A percentile compares a stretch with the other conserved stretches of the same genome.
These are phyloP conservation scores for Sminthopsis crassicaudata DNA, from an alignment of 2,113 vertebrate genomes.

Conservation along the genomic window DNA sequence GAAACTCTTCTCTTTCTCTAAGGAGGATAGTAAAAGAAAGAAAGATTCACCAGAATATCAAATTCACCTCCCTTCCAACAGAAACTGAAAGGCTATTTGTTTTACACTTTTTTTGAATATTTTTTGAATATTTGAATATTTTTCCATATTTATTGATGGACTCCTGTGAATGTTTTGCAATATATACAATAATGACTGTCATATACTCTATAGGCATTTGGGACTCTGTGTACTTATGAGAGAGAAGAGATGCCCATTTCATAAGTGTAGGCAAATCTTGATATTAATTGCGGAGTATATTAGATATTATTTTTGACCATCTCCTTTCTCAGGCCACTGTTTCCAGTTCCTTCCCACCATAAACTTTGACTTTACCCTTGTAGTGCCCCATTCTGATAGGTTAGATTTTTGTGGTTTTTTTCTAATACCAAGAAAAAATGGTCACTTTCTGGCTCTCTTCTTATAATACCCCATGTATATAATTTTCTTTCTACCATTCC, in stretches of 20 bases:
- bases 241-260: neutral
- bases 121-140: neutral
- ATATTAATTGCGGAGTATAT: neutral
- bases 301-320: neutral
- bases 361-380: neutral
- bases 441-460: neutral
- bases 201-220: neutral
- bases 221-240: neutral
- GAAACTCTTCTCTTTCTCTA: neutral
- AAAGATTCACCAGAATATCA: neutral
- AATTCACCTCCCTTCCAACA: neutral
- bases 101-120: neutral
- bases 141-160: neutral
- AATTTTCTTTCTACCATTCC: neutral
- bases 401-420: neutral
- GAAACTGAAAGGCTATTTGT: neutral
- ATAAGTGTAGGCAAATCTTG: neutral
- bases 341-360: neutral
- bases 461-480: neutral
- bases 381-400: neutral
- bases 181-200: neutral
- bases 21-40: neutral
- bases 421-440: neutral
- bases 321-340: neutral
- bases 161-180: neutral